Evolutionary conservation across 2,888 invertebrate species (phyloP), one percentile per base, ranked within the genome.

Genomic region (Tryphoninae sp.): DNA sequence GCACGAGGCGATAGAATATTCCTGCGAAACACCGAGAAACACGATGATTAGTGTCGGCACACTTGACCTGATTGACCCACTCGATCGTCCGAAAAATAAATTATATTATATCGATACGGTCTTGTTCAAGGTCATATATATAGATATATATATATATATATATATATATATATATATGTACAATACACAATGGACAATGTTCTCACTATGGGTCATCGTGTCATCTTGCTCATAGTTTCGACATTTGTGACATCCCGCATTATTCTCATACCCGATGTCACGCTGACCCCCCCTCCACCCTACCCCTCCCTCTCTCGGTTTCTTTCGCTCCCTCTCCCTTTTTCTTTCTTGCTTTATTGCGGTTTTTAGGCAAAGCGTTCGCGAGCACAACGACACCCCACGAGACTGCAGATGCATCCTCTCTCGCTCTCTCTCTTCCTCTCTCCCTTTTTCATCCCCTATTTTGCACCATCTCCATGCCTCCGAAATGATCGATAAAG

Each of bases 11-110:
- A 78, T 53, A 71, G 26, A 33, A 76, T 49, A 55, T 42, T 74
- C 71, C 61, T 61, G 74, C 62, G 76, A 81, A 84, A 86, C 85
- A 85, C 55, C 69, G 45, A 59, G 84, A 83, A 81, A 85, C 86
- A 86, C 74, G 78, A 82, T 88, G 89, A 89, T 89, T 88, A 90
- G 91, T 91, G 89, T 88, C 86, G 84, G 88, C 89, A 90, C 90
- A 91, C 91, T 91, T 90, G 90, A 91, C 90, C 91, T 89, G 88
- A 67, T 81, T 81, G 88, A 88, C 88, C 89, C 87, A 83, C 78
- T 82, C 81, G 78, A 77, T 81, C 64, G 82, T 58, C 62, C 55
- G 45, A 83, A 64, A 75, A 81, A 78, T 87, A 86, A 87, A 88
- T 84, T 86, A 87, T 86, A 90, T 90, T 90, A 89, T 89, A 88